A percentile compares a stretch with the other conserved stretches of the same genome.
phyloP scores from a whole-genome alignment of 1,140 invertebrate genomes.

The Popillia japonica region DNA sequence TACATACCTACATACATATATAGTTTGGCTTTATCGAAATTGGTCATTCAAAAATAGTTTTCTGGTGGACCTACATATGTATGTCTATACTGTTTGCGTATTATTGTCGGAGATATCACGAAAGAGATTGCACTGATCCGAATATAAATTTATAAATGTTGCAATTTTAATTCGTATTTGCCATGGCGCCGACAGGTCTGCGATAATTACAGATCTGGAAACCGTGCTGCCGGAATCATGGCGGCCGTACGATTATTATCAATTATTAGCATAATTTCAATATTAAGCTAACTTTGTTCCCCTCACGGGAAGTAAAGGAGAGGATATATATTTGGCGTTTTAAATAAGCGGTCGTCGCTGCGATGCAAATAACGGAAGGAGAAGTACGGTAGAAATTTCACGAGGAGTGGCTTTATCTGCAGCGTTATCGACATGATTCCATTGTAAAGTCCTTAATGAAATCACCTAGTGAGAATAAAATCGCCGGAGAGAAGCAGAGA shows the following conservation, averaged over 20 bases:
- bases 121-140: neutral
- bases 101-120: constrained; percentile 15
- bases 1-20: no score
- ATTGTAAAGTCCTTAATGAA: neutral
- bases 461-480: neutral
- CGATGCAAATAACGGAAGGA: neutral
- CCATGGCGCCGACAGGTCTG: constrained; percentile 25
- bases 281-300: constrained; percentile 23
- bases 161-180: constrained; percentile 31
- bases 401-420: constrained; percentile 8
- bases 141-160: constrained; percentile 19
- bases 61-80: no score
- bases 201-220: constrained; percentile 17
- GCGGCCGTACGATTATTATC: constrained; percentile 25
- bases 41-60: no score
- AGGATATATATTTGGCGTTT: constrained; percentile 3
- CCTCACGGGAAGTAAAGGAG: neutral
- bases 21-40: no score
- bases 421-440: neutral
- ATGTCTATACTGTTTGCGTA: neutral
- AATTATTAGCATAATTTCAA: constrained; percentile 34
- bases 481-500: no score
- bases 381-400: neutral
- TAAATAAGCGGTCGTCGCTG: neutral
- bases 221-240: constrained; percentile 28